Evolutionary conservation across 2,888 invertebrate species (phyloP).

Genomic region (Archips xylosteana): DNA sequence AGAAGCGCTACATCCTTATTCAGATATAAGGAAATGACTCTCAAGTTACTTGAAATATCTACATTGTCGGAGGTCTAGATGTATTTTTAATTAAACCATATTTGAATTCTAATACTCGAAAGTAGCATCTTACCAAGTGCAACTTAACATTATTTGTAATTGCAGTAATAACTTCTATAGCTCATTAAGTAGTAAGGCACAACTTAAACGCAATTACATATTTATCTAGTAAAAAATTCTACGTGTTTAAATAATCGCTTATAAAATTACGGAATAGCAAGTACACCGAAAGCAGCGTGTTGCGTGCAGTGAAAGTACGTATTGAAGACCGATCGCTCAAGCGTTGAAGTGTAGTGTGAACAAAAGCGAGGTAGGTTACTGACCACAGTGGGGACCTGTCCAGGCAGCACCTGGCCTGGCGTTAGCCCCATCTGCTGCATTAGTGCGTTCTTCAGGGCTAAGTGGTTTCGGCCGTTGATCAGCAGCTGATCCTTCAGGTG

Average conservation of each 20-base stretch:
- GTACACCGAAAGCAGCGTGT: constrained; percentile 82
- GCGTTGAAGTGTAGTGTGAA: constrained; percentile 53
- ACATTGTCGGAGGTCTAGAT: constrained; percentile 55
- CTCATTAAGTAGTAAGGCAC: constrained; percentile 57
- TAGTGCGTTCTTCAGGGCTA: constrained; percentile 99
- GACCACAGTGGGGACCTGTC: constrained; percentile 97
- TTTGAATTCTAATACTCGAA: constrained; percentile 46
- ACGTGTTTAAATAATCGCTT: constrained; percentile 71
- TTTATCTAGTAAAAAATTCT: constrained; percentile 55
- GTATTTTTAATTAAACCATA: constrained; percentile 51
- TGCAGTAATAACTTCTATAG: constrained; percentile 1
- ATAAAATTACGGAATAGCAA: constrained; percentile 68
- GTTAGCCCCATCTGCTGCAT: constrained; percentile 98
- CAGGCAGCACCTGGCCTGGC: constrained; percentile 96
- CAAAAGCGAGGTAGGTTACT: constrained; percentile 74
- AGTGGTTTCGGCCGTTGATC: constrained; percentile 99
- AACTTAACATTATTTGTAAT: not conserved
- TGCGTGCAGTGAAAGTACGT: constrained; percentile 72
- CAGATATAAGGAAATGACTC: constrained; percentile 59
- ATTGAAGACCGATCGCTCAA: constrained; percentile 81
- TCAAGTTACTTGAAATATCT: constrained; percentile 64
- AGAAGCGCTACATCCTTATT: constrained; percentile 52
- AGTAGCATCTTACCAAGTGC: constrained; percentile 15
- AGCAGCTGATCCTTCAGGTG: constrained; percentile 99
- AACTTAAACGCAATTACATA: constrained; percentile 67